Evolutionary conservation across 2,797 vertebrate species (phyloP), one percentile per base, ranked within the genome.

Genomic region (Rhinichthys osculus): DNA sequence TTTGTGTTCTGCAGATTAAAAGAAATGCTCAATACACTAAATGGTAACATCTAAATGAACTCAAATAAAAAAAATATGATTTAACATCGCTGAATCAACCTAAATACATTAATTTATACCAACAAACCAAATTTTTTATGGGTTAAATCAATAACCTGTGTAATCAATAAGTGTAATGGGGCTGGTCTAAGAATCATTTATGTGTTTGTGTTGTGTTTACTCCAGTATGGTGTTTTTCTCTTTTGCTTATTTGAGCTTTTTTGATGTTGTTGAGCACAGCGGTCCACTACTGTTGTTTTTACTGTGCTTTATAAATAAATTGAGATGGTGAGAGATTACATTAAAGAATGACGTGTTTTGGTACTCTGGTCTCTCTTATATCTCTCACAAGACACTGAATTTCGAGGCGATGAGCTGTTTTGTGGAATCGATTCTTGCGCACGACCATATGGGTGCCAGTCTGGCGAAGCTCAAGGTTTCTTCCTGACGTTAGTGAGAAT

Each of bases 391-490:
- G 30, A 50, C 42, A 21, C 27, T 47, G 10, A 5, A 40, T 74
- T 66, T 74, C n/a, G 27, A 83, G 42, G 23, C 13, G 30, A 47
- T 35, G 83, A 79, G 52, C 42, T 19, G 27, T 78, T 67, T 69
- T 33, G 7, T 35, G 2, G 17, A 64, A 47, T 72, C 14, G 30
- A 82, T 82, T 79, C 16, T 76, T 42, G 38, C 9, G 35, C 13
- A 6, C 14, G 13, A 19, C 84, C 57, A 59, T 86, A 69, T 57
- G 74, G 69, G 13, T 30, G 38, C 67, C 70, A 72, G 78, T 74
- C 73, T 71, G 42, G 71, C 64, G 42, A 73, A 83, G 81, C 64
- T 44, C 44, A 54, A 30, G 54, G 47, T 77, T 11, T 69, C 33
- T 23, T 7, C 10, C 44, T 72, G 78, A 84, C 57, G 17, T 33